Base-by-base conservation (phyloP, 1,140 invertebrate species). In the Drosophila nikananu region DNA sequence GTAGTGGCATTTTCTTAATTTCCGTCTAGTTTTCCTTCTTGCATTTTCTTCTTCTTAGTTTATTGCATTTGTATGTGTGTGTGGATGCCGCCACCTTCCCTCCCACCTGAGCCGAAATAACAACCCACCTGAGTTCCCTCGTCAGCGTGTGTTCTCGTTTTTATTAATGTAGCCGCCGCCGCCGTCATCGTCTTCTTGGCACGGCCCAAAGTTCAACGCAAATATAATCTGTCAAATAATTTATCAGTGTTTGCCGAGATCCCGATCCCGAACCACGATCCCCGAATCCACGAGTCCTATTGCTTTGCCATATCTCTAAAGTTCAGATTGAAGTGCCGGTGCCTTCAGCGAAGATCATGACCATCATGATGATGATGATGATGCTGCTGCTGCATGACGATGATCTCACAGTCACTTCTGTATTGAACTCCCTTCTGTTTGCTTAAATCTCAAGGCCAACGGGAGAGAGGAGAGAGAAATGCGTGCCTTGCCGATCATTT, bases 141-240 rank as follows among this genome's bases (percentile, higher is more conserved):
- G 37, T 70, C 44, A 55, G 48, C 70, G 60, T 83, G 75, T 83
- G 80, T 80, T 83, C 80, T 83, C 68, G 49, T 83, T 60, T 52
- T 65, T 86, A 80, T 86, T 80, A 82, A 73, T 79, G 66, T 67
- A 63, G 30, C 39, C 63, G 44, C 39, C 62, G 51, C 52, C 12
- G 52, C 32, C 32, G 32, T 37, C 15, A 21, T 39, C 54, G 35
- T 48, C 49, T 55, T 39, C 51, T 35, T 48, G 19, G 21, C 54
- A 39, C 52, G 39, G 60, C 54, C 51, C 86, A 89, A 81, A 89
- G 84, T 89, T 89, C 84, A 89, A 89, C 86, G 86, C 75, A 90
- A 89, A 89, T 89, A 90, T 84, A 90, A 90, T 89, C 84, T 89
- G 86, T 89, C 86, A 89, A 89, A 89, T 80, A 90, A 90, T 90